phyloP scores from a whole-genome alignment of 2,113 vertebrate species.

The Pluvianellus socialis region DNA sequence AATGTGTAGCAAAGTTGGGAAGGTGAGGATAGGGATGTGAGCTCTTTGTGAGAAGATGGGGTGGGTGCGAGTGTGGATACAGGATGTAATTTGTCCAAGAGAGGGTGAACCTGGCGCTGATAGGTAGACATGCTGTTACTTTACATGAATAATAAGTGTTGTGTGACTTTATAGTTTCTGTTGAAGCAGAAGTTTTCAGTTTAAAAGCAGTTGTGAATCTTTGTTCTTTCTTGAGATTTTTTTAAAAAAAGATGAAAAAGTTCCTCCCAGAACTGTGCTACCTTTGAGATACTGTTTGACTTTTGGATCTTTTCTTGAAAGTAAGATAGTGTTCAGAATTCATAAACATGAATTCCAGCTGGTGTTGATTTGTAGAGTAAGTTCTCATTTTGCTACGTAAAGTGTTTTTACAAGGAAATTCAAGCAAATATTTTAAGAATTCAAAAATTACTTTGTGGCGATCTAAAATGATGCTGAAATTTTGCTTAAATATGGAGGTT shows the following conservation, averaged over 20 bases:
- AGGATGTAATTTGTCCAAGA: neutral
- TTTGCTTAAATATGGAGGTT: neutral
- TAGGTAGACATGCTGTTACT: neutral
- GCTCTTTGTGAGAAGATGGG: too few species aligned
- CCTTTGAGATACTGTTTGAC: neutral
- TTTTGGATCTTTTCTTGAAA: neutral
- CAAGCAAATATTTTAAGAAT: neutral
- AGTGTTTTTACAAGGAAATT: neutral
- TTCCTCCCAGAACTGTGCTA: neutral
- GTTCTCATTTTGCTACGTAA: neutral
- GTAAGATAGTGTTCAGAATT: neutral
- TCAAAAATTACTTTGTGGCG: neutral
- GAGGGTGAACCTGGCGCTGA: neutral
- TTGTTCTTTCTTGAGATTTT: neutral
- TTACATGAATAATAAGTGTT: neutral
- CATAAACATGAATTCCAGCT: neutral
- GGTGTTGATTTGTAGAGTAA: neutral
- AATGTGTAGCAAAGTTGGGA: too few species aligned
- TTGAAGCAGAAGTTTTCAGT: neutral
- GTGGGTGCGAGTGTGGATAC: too few species aligned
- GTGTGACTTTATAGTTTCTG: neutral
- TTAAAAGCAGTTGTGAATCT: neutral
- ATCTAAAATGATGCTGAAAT: neutral
- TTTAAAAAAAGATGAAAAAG: neutral
- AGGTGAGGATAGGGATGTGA: too few species aligned